phyloP scores from a whole-genome alignment of 92 coral and sea anemone species.

The Epizoanthus fatuus region DNA sequence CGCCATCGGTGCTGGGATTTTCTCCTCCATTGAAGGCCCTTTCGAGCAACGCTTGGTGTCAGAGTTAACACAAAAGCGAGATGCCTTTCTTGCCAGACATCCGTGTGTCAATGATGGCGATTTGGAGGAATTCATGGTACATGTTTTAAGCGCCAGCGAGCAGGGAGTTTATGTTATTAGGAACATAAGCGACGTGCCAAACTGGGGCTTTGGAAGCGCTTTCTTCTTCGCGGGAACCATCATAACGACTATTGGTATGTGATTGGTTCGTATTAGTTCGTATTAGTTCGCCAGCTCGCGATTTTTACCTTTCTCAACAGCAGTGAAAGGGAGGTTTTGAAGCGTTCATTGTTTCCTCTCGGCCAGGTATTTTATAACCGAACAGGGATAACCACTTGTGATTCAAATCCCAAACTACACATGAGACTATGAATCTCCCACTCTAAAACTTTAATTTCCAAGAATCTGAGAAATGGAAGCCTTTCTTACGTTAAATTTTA shows the following conservation, averaged over 20 bases:
- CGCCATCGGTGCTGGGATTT: conserved; percentile 95
- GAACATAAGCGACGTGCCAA: conserved; percentile 81
- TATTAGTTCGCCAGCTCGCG: background rate
- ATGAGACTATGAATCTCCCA: background rate
- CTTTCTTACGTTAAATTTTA: background rate
- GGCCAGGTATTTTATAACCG: background rate
- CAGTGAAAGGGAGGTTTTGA: background rate
- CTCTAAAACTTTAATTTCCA: background rate
- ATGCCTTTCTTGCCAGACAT: conserved; percentile 81
- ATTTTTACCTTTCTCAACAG: background rate
- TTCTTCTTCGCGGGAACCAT: conserved; percentile 97
- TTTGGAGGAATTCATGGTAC: conserved; percentile 81
- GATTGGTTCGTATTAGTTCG: no score
- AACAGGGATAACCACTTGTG: background rate
- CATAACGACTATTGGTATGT: conserved; percentile 97
- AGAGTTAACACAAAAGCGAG: conserved; percentile 75
- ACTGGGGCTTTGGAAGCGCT: conserved; percentile 97
- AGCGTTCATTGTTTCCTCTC: background rate
- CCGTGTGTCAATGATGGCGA: conserved; percentile 89
- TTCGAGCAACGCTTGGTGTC: conserved; percentile 83
- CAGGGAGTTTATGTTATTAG: conserved; percentile 86
- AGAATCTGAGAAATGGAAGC: background rate
- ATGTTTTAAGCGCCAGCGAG: conserved; percentile 85
- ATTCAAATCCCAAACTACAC: background rate
- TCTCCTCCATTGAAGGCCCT: conserved; percentile 98